Percentiles rank a stretch among this genome's conserved stretches.
Conservation (phyloP, 2,888 invertebrate genomes). For the Choreutis nemorana region DNA sequence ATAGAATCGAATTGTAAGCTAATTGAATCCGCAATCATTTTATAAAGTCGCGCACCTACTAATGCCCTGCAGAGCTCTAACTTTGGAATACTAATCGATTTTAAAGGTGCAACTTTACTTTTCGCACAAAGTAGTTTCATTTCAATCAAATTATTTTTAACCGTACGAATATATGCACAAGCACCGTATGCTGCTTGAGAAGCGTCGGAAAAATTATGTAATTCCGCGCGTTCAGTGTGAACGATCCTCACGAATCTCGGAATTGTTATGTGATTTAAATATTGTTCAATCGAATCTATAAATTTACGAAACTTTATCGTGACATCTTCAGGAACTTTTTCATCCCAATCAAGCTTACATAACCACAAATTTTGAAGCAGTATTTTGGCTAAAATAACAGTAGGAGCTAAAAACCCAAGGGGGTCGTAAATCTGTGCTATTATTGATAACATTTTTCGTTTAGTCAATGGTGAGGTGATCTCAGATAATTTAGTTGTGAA, state of each 20-base stretch:
- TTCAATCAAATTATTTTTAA: neutral
- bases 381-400: constrained; percentile 13
- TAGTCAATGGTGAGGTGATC: constrained; percentile 9
- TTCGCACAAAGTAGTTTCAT: constrained; percentile 11
- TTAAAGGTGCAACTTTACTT: constrained; percentile 13
- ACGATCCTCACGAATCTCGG: constrained; percentile 11
- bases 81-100: constrained; percentile 14
- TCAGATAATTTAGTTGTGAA: constrained; percentile 8
- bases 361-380: constrained; percentile 17
- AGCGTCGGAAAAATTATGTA: constrained; percentile 16
- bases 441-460: constrained; percentile 13
- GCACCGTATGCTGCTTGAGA: constrained; percentile 13
- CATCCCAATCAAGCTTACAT: constrained; percentile 15
- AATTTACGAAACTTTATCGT: too few relatives aligned
- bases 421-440: constrained; percentile 16
- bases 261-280: constrained; percentile 6
- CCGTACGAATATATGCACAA: constrained; percentile 13
- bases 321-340: constrained; percentile 10
- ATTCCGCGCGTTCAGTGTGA: constrained; percentile 8
- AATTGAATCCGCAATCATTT: constrained; percentile 10
- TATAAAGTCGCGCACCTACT: constrained; percentile 12
- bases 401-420: constrained; percentile 12
- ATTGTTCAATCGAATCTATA: constrained; percentile 4
- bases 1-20: constrained; percentile 8
- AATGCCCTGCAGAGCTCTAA: constrained; percentile 18